These are phyloP conservation scores for Drosophila punjabiensis DNA, from an alignment of 1,140 invertebrate species.

Conservation along the genomic window DNA sequence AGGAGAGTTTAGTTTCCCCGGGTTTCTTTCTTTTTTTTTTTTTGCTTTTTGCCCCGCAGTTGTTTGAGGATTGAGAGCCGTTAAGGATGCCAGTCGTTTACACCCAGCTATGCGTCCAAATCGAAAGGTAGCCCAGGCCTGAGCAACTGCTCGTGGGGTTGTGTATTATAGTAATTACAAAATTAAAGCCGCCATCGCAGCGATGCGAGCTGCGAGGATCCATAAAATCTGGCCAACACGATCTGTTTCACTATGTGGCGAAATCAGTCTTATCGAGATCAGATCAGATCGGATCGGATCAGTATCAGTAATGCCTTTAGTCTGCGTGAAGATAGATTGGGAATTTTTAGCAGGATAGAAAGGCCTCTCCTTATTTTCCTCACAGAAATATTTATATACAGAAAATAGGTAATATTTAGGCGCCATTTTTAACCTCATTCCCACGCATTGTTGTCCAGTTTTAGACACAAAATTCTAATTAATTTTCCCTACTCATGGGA, in stretches of 20 bases:
- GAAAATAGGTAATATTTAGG: neutral
- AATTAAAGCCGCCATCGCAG: constrained; percentile 57
- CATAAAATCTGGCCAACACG: constrained; percentile 50
- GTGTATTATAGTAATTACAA: constrained; percentile 80
- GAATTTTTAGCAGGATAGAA: neutral
- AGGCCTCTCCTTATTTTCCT: neutral
- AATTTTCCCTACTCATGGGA: constrained; percentile 27
- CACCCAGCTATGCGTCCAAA: constrained; percentile 49
- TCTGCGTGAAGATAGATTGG: neutral
- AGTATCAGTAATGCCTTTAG: neutral
- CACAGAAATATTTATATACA: neutral
- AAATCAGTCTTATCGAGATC: constrained; percentile 24
- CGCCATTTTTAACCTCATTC: constrained; percentile 20
- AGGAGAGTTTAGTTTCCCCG: constrained; percentile 33
- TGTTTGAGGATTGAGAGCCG: constrained; percentile 70
- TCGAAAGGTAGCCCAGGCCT: constrained; percentile 37
- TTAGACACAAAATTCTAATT: constrained; percentile 26
- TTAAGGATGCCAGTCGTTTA: constrained; percentile 72
- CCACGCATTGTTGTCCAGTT: constrained; percentile 8
- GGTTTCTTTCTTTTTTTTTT: neutral
- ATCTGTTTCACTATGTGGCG: constrained; percentile 45
- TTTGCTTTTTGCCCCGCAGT: constrained; percentile 58
- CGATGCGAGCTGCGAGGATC: constrained; percentile 20
- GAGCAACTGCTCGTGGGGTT: constrained; percentile 51
- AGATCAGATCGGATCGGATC: constrained; percentile 13